Base-by-base conservation (phyloP, 1,140 invertebrate genomes). In the Drosophila saltans region DNA sequence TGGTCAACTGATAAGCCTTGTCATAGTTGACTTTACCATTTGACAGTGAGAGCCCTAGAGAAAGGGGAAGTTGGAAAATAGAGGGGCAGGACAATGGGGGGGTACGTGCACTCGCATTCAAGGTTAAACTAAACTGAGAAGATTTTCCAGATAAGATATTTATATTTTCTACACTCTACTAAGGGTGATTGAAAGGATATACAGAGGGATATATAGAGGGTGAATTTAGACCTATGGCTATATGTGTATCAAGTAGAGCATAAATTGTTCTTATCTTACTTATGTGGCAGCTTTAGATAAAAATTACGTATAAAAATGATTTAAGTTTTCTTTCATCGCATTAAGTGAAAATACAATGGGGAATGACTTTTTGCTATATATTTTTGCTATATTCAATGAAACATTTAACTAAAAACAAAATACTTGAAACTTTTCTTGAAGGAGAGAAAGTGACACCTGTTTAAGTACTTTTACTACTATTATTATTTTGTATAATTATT, bases 41-140 rank as follows among this genome's bases (percentile, higher is more conserved):
- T 40, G 39, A 41, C 26, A 41, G 59, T 41, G 9, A 39, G 59
- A 48, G 52, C 36, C 59, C 60, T 39, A 64, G 58, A 56, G 69
- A 36, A 36, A 9, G 11, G 26, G n/a, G 30, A 36, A 36, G 3
- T 36, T 36, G 6, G 1, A 36, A 36, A 36, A 4, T 30, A 30
- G 28, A 56, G 56, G 30, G 36, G n/a, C 8, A 21, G 26, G 10
- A 16, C 2, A 11, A 39, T 16, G 60, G 28, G 28, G 0, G 28
- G 28, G 28, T 77, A 77, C 83, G 79, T 86, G 83, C 83, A 82
- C 43, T 70, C 79, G 83, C 83, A 86, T 82, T 88, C 83, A 86
- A 88, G 83, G 83, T 83, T 86, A 83, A 86, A 88, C 83, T 80
- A 52, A 52, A 26, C 78, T 72, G 80, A 60, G 72, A 77, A 78